Percentiles rank a stretch among this genome's conserved stretches.
phyloP scores from a whole-genome alignment of 2,113 vertebrate genomes.

The Anoura caudifer region DNA sequence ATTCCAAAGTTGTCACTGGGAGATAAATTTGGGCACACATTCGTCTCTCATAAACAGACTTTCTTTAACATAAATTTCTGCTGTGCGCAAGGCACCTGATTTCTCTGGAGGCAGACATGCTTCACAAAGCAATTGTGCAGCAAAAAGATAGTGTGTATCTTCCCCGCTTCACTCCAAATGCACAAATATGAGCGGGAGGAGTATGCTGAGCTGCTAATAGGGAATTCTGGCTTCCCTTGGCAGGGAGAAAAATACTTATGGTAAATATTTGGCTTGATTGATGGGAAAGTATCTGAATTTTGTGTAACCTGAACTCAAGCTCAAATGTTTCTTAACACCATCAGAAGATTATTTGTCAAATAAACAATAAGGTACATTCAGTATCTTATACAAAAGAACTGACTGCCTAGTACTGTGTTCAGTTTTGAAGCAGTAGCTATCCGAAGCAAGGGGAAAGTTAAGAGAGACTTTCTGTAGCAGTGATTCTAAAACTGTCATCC shows the following conservation, averaged over 20 bases:
- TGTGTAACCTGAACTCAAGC: conserved; percentile 38
- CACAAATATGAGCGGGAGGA: background rate
- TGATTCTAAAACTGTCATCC: background rate
- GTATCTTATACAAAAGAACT: background rate
- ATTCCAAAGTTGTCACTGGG: conserved; percentile 66
- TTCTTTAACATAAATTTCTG: conserved; percentile 66
- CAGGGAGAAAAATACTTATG: background rate
- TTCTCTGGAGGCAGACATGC: conserved; percentile 61
- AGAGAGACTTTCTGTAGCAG: background rate
- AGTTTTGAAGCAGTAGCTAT: background rate
- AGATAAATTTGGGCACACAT: conserved; percentile 68
- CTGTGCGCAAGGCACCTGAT: conserved; percentile 41
- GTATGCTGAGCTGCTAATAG: background rate
- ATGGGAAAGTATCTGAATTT: conserved; percentile 57
- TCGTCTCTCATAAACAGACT: conserved; percentile 63
- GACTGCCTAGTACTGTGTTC: background rate
- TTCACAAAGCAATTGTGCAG: conserved; percentile 35
- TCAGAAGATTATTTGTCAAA: conserved; percentile 45
- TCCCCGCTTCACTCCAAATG: conserved; percentile 39
- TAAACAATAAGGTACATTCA: background rate
- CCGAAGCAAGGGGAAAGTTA: background rate
- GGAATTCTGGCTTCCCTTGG: conserved; percentile 1
- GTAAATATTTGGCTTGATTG: conserved; percentile 41
- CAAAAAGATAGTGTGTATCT: conserved; percentile 47
- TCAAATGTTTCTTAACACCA: conserved; percentile 44